phyloP scores from a whole-genome alignment of 2,888 invertebrate species.

The Eurytoma californica region DNA sequence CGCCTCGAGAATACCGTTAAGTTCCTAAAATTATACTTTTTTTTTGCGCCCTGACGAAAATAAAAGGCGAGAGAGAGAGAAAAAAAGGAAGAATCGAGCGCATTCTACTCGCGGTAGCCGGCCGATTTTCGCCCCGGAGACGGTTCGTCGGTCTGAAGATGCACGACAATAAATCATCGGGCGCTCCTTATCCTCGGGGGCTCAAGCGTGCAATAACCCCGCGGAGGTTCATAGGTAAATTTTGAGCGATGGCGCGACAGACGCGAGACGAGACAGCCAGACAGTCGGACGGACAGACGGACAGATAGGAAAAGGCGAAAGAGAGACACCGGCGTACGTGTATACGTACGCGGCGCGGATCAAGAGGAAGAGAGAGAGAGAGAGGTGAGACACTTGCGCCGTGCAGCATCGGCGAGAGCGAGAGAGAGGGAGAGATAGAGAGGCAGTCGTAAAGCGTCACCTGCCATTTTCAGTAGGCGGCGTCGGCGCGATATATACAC shows the following conservation, averaged over 20 bases:
- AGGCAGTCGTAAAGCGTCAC: conserved; percentile 40
- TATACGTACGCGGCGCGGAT: not conserved
- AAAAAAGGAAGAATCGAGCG: too few relatives aligned
- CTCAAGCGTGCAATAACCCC: not conserved
- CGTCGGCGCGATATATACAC: not conserved
- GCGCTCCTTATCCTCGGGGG: not conserved
- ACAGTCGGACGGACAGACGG: conserved; percentile 41
- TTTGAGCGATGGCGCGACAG: conserved; percentile 28
- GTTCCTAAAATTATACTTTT: too few relatives aligned
- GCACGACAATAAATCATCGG: not conserved
- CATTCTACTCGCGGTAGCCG: too few relatives aligned
- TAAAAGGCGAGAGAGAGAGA: too few relatives aligned
- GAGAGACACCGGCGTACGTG: not conserved
- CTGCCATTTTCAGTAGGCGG: conserved; percentile 48
- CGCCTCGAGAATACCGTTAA: too few relatives aligned
- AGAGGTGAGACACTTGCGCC: conserved; percentile 34
- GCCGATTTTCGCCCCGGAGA: too few relatives aligned
- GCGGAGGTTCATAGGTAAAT: conserved; percentile 31
- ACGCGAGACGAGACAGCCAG: conserved; percentile 11
- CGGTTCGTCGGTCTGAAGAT: not conserved
- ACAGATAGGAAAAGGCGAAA: conserved; percentile 20
- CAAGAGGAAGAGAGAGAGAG: conserved; percentile 5
- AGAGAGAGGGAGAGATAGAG: conserved; percentile 18
- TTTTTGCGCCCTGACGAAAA: too few relatives aligned
- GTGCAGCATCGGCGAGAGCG: conserved; percentile 24